Evolutionary conservation across 2,113 vertebrate species (phyloP).

Genomic region (Aviceda subcristata): DNA sequence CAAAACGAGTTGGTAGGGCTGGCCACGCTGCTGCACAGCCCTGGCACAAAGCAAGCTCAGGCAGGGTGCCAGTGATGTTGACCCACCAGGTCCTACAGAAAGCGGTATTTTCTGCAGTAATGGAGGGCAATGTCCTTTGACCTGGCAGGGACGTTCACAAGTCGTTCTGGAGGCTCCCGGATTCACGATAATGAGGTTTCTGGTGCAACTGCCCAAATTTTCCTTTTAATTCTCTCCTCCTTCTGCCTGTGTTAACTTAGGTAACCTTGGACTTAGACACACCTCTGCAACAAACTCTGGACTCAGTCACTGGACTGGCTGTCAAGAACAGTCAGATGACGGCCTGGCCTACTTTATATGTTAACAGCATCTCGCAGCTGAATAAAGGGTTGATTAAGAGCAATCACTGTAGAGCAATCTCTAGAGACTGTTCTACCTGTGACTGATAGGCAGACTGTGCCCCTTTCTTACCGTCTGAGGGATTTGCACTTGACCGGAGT

Average conservation of each 20-base stretch:
- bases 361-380: not conserved
- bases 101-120: not conserved
- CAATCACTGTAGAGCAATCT: not conserved
- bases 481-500: not conserved
- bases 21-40: not conserved
- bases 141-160: not conserved
- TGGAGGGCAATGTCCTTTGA: not conserved
- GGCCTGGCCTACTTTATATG: not conserved
- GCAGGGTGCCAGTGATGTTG: no score
- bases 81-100: not conserved
- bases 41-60: not conserved
- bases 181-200: not conserved
- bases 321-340: conserved; percentile 2
- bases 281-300: not conserved
- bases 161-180: not conserved
- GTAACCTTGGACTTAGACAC: not conserved
- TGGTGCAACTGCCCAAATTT: not conserved
- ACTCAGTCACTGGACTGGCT: not conserved
- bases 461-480: not conserved
- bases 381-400: conserved; percentile 45
- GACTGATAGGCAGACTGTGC: not conserved
- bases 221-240: not conserved
- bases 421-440: not conserved
- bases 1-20: not conserved
- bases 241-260: not conserved